Percentiles rank a stretch among this genome's conserved stretches.
phyloP scores from a whole-genome alignment of 2,113 vertebrate genomes.

The Limanda limanda region DNA sequence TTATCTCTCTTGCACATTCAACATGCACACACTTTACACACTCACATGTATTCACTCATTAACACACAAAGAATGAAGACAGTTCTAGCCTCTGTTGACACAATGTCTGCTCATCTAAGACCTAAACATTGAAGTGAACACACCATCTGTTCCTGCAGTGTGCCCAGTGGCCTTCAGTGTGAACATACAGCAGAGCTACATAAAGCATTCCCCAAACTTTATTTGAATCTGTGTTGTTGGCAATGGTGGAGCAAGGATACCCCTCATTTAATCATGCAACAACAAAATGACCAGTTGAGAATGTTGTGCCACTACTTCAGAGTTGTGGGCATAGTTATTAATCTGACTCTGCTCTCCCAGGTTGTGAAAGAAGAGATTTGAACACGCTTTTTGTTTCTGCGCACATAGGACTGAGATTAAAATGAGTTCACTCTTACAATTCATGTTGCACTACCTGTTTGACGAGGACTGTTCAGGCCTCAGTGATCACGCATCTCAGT shows the following conservation, averaged over 20 bases:
- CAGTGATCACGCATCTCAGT: no score
- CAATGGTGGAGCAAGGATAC: background rate
- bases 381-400: no score
- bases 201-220: constrained; percentile 8
- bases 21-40: constrained; percentile 15
- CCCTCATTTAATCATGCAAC: background rate
- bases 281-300: background rate
- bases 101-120: constrained; percentile 62
- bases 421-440: background rate
- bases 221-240: background rate
- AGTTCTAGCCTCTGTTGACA: constrained; percentile 55
- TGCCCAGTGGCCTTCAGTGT: constrained; percentile 58
- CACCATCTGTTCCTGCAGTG: constrained; percentile 69
- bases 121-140: constrained; percentile 68
- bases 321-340: background rate
- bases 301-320: background rate
- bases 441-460: background rate
- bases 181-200: constrained; percentile 25
- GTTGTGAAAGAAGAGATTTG: background rate
- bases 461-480: no score
- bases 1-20: constrained; percentile 1
- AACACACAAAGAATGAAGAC: constrained; percentile 41
- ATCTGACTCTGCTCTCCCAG: background rate
- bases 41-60: constrained; percentile 32
- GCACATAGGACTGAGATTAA: no score